phyloP scores from a whole-genome alignment of 2,797 vertebrate species.

The Falco rusticolus region DNA sequence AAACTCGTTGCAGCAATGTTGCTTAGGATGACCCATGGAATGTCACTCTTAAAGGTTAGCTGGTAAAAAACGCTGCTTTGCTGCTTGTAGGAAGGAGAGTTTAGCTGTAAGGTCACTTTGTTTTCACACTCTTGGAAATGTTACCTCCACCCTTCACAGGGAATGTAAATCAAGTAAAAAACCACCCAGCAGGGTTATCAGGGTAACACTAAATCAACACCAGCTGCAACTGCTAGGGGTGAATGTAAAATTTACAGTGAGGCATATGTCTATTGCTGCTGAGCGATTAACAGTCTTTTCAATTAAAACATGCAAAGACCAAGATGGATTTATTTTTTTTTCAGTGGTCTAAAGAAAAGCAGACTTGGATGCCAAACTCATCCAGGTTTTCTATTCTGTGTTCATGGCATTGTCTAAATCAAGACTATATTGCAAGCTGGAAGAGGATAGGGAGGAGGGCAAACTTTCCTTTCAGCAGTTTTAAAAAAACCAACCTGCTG shows the following conservation, averaged over 20 bases:
- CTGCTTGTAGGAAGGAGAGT: background rate
- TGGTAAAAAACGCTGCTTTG: background rate
- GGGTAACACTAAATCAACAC: conserved; percentile 67
- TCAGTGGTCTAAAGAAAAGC: background rate
- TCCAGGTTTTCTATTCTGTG: background rate
- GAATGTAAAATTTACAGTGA: conserved; percentile 54
- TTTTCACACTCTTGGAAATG: conserved; percentile 50
- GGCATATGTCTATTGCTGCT: conserved; percentile 29
- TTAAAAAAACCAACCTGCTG: background rate
- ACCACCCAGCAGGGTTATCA: conserved; percentile 65
- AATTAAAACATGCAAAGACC: conserved; percentile 33
- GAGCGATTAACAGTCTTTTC: conserved; percentile 16
- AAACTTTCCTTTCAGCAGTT: conserved; percentile 47
- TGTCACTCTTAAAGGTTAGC: conserved; percentile 32
- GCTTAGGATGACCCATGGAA: background rate
- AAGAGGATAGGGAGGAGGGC: background rate
- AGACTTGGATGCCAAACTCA: background rate
- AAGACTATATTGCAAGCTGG: background rate
- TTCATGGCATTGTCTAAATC: background rate
- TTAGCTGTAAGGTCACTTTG: conserved; percentile 63
- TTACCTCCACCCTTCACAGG: conserved; percentile 46
- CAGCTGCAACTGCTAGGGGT: conserved; percentile 37
- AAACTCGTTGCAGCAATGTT: background rate
- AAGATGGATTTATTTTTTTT: background rate
- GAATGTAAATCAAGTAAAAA: conserved; percentile 64